Evolutionary conservation across 2,113 vertebrate species (phyloP).

Genomic region (Brienomyrus brachyistius): DNA sequence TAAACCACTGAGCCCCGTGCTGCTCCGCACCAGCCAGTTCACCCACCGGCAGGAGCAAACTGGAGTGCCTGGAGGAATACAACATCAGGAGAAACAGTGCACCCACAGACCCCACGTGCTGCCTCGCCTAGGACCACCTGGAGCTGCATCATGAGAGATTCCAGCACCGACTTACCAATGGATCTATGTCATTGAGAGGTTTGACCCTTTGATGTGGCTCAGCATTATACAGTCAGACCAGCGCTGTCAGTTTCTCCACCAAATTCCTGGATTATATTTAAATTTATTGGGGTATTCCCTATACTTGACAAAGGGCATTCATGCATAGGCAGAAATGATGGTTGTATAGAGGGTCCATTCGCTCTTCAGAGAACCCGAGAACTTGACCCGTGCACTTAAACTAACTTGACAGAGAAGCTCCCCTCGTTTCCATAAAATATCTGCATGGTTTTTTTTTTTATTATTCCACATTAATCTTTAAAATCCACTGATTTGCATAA

Average conservation of each 20-base stretch:
- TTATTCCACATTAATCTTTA: background rate
- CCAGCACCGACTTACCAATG: background rate
- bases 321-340: background rate
- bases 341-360: background rate
- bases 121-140: background rate
- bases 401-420: background rate
- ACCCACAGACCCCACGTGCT: background rate
- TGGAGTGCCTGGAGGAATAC: background rate
- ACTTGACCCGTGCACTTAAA: slow-evolving; percentile 2
- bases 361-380: background rate
- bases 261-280: background rate
- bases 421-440: background rate
- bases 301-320: background rate
- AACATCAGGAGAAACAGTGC: background rate
- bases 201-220: background rate
- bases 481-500: slow-evolving; percentile 4
- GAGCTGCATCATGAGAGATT: background rate
- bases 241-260: background rate
- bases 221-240: background rate
- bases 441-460: background rate
- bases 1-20: background rate
- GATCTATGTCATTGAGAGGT: background rate
- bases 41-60: background rate
- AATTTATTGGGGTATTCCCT: background rate
- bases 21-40: background rate